Evolutionary conservation across 1,140 invertebrate genomes (phyloP), one percentile per base, ranked within the genome.

Genomic region (Ceratina japonica): DNA sequence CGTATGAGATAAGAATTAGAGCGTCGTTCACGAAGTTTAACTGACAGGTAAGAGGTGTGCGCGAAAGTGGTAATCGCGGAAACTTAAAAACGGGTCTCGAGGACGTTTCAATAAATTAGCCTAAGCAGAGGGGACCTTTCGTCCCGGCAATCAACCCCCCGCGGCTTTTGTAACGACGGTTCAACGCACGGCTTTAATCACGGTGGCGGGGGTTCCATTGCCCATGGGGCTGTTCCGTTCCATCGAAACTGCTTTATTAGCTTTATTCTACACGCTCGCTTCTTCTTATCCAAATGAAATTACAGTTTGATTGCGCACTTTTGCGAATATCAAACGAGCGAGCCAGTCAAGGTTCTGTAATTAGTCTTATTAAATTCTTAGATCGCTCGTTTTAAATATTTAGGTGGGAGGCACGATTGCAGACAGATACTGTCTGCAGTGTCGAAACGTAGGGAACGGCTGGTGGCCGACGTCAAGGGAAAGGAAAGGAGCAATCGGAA

Each of bases 101-200:
- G 87, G 90, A 82, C 51, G 81, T 91, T 87, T 90, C 91, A 88
- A 92, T 92, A 91, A 91, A 92, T 92, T 92, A 92, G 90, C 84
- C 80, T 85, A 89, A 87, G 85, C 80, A 70, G 49, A 62, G 79
- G 85, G 73, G 69, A 68, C 65, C 78, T 64, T 79, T 81, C 82
- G 76, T 85, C 82, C 83, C 85, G 89, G 88, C 90, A 92, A 92
- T 92, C 90, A 90, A 88, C 89, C 91, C 90, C 91, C 91, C 88
- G 88, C 82, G 64, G 91, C 83, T 90, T 75, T 79, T 83, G 83
- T 73, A 86, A 80, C 86, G 75, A 85, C 86, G 87, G 86, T 86
- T 84, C 80, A 86, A 84, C 84, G 84, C 74, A 44, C 81, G 87
- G 88, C 90, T 92, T 92, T 92, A 92, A 92, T 92, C 91, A 92